Conservation (phyloP, 92 coral and sea anemone species). For the Phenganax marumi region DNA sequence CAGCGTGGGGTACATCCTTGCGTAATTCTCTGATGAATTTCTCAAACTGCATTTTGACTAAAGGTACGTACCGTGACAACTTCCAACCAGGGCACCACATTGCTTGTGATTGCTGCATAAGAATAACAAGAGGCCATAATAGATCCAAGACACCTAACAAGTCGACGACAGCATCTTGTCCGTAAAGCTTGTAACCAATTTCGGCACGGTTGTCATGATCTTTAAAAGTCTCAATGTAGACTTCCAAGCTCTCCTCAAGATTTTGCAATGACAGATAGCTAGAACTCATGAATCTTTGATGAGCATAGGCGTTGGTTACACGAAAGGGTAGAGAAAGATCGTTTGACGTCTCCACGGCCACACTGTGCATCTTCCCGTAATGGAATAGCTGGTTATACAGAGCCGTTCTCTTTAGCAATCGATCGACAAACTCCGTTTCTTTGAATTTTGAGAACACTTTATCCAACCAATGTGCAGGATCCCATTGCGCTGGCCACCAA, state of each 20-base stretch:
- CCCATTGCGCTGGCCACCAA: not conserved
- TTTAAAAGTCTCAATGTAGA: not conserved
- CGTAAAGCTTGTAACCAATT: not conserved
- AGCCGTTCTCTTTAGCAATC: not conserved
- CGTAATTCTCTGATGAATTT: not conserved
- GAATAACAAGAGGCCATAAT: slow-evolving; percentile 13
- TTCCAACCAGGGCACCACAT: slow-evolving; percentile 5
- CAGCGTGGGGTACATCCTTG: slow-evolving; percentile 1
- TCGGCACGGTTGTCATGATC: slow-evolving; percentile 7
- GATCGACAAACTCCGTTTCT: not conserved
- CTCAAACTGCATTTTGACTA: not conserved
- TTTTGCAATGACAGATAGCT: not conserved
- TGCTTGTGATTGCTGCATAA: slow-evolving; percentile 14
- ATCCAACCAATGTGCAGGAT: not conserved
- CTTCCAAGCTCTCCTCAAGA: not conserved
- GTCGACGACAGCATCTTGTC: not conserved
- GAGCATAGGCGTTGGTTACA: not conserved
- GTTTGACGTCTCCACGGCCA: not conserved
- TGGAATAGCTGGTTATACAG: no score
- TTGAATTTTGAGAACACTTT: slow-evolving; percentile 1
- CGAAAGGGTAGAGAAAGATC: no score
- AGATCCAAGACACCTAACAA: not conserved
- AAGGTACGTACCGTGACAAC: not conserved
- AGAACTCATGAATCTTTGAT: not conserved
- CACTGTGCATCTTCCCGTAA: slow-evolving; percentile 14